Evolutionary conservation across 37 sponge, comb jelly and placozoan species (phyloP).

Genomic region (Haliclona indistincta): DNA sequence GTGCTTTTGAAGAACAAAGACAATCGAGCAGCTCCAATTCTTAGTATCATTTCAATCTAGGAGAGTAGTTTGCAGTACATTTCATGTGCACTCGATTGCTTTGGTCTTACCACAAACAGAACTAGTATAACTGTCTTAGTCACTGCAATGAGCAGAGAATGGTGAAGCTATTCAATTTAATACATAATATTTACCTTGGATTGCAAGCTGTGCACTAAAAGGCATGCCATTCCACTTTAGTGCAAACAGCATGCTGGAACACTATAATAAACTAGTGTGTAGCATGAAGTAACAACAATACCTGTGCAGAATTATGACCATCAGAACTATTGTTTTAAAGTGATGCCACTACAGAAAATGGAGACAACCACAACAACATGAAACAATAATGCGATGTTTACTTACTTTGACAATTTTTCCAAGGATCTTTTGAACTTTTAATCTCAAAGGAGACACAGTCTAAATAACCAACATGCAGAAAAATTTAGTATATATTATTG

Average conservation of each 20-base stretch:
- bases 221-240: constrained; percentile 42
- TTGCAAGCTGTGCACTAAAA: not conserved
- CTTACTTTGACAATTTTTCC: too few relatives aligned
- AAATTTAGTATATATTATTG: too few relatives aligned
- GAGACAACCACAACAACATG: too few relatives aligned
- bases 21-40: too few relatives aligned
- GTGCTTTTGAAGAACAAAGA: not conserved
- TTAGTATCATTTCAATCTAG: too few relatives aligned
- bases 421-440: too few relatives aligned
- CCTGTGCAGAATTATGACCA: constrained; percentile 31
- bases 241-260: constrained; percentile 29
- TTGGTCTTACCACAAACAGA: not conserved
- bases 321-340: constrained; percentile 10
- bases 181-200: constrained; percentile 3
- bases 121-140: not conserved
- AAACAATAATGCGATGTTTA: too few relatives aligned
- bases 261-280: not conserved
- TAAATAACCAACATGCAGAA: too few relatives aligned
- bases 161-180: not conserved
- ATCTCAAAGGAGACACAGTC: too few relatives aligned
- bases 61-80: too few relatives aligned
- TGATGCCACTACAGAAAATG: constrained; percentile 7
- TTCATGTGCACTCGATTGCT: not conserved
- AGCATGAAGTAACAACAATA: not conserved
- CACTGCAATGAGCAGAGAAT: not conserved